These are phyloP conservation scores for Bovichtus variegatus DNA, from an alignment of 2,797 vertebrate species.

Conservation along the genomic window DNA sequence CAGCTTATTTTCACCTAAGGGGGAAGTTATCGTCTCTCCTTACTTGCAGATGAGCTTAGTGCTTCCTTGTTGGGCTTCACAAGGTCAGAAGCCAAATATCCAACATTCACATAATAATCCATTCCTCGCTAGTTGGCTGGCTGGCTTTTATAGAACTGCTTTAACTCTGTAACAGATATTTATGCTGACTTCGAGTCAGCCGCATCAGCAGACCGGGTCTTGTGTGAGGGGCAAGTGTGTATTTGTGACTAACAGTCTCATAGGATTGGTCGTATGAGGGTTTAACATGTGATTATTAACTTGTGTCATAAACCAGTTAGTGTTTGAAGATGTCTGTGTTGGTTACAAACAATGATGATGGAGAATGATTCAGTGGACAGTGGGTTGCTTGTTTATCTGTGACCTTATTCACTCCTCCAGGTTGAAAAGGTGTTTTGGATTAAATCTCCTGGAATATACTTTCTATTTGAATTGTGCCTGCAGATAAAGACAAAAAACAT, in stretches of 20 bases:
- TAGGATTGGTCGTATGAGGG: conserved; percentile 4
- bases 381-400: conserved; percentile 33
- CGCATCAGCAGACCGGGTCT: not conserved
- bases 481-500: conserved; percentile 11
- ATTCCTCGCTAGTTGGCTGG: not conserved
- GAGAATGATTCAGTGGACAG: conserved; percentile 35
- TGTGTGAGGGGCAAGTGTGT: not conserved
- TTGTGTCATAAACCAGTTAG: not conserved
- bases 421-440: conserved; percentile 32
- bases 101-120: conserved; percentile 5
- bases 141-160: not conserved
- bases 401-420: conserved; percentile 35
- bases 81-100: not conserved
- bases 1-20: conserved; percentile 10
- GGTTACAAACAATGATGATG: conserved; percentile 5
- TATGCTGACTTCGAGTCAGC: not conserved
- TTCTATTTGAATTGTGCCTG: conserved; percentile 9
- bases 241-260: not conserved
- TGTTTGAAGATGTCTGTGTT: conserved; percentile 11
- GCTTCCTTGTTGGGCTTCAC: not conserved
- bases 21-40: not conserved
- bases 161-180: not conserved
- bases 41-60: conserved; percentile 1
- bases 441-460: conserved; percentile 9
- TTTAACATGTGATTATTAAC: conserved; percentile 6